Evolutionary conservation across 2,888 invertebrate species (phyloP).

Genomic region (Aricia artaxerxes): DNA sequence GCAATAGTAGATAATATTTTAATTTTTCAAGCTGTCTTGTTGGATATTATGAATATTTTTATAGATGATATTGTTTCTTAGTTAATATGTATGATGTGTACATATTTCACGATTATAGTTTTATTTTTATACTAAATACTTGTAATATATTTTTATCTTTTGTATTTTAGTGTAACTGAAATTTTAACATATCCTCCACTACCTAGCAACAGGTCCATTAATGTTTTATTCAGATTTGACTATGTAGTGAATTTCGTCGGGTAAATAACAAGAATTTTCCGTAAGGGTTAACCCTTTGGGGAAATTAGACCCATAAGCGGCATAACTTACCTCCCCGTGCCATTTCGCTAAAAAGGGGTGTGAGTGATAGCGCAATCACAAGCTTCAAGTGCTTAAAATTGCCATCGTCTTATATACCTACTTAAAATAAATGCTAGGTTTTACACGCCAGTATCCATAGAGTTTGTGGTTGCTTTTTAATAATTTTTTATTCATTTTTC

Average conservation of each 20-base stretch:
- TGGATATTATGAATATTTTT: too few species aligned
- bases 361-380: constrained; percentile 2
- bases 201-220: neutral
- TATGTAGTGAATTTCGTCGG: constrained; percentile 2
- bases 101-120: too few species aligned
- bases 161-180: neutral
- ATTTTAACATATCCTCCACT: neutral
- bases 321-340: constrained; percentile 1
- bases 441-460: neutral
- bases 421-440: neutral
- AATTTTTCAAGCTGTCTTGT: neutral
- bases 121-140: too few species aligned
- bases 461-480: neutral
- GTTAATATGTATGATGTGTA: too few species aligned
- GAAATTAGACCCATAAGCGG: constrained; percentile 20
- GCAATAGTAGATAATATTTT: too few species aligned
- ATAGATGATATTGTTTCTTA: too few species aligned
- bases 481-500: neutral
- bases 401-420: constrained; percentile 34
- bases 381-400: neutral
- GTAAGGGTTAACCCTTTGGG: constrained; percentile 21
- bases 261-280: constrained; percentile 14
- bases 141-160: neutral
- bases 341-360: constrained; percentile 1
- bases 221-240: constrained; percentile 7